Conservation (phyloP, 2,888 invertebrate species). For the Alcis repandata region DNA sequence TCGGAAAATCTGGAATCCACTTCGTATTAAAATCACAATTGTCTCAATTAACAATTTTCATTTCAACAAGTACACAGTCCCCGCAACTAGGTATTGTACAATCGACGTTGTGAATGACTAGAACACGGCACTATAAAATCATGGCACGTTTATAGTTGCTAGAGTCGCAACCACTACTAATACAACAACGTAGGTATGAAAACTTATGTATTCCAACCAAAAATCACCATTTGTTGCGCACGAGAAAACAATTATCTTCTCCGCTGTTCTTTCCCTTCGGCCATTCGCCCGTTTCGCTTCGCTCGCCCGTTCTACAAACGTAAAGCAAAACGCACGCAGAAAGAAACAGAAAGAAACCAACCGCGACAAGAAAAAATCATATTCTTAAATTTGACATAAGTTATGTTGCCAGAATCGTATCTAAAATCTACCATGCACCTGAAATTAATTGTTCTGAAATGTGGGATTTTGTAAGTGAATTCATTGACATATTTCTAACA, state of each 20-base stretch:
- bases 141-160: slow-evolving; percentile 49
- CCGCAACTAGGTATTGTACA: slow-evolving; percentile 44
- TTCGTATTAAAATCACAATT: slow-evolving; percentile 19
- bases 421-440: background rate
- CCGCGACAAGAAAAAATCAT: background rate
- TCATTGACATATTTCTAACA: too few relatives aligned
- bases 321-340: slow-evolving; percentile 31
- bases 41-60: slow-evolving; percentile 8
- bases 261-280: slow-evolving; percentile 50
- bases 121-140: slow-evolving; percentile 55
- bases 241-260: slow-evolving; percentile 48
- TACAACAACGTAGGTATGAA: slow-evolving; percentile 12
- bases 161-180: slow-evolving; percentile 27
- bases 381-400: slow-evolving; percentile 6
- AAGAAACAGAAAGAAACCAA: background rate
- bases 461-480: too few relatives aligned
- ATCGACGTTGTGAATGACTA: slow-evolving; percentile 48
- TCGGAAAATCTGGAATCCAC: slow-evolving; percentile 9
- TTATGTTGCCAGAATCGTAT: background rate
- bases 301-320: slow-evolving; percentile 42
- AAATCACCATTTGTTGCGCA: slow-evolving; percentile 66
- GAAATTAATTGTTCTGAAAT: too few relatives aligned
- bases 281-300: slow-evolving; percentile 52
- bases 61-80: slow-evolving; percentile 51
- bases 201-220: slow-evolving; percentile 49